Conservation (phyloP, 2,888 invertebrate genomes). For the Gnatocerus cornutus region DNA sequence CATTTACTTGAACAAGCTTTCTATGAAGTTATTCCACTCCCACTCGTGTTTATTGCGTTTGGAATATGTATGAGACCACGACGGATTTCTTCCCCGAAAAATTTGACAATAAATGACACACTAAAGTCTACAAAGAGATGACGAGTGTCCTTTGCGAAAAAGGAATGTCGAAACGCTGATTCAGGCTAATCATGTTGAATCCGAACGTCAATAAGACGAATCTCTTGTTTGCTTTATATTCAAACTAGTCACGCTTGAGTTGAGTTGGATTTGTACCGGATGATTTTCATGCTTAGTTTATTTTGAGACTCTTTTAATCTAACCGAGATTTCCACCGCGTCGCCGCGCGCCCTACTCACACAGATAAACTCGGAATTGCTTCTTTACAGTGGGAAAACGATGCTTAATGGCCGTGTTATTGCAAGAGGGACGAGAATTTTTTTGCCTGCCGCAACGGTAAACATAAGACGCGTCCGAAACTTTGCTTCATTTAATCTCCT, state of each 20-base stretch:
- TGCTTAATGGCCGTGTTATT: conserved; percentile 42
- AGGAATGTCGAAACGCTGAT: conserved; percentile 48
- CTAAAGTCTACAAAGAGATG: background rate
- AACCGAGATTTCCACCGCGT: conserved; percentile 31
- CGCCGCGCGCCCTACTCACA: conserved; percentile 26
- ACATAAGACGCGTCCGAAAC: background rate
- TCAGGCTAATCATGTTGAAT: conserved; percentile 54
- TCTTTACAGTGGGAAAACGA: conserved; percentile 33
- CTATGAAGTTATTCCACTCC: conserved; percentile 21
- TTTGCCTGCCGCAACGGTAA: background rate
- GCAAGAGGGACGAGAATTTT: conserved; percentile 3
- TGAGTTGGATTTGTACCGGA: conserved; percentile 50
- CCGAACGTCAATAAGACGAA: conserved; percentile 54
- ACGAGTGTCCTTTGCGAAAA: conserved; percentile 8
- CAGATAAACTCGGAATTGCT: conserved; percentile 45
- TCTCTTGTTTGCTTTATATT: conserved; percentile 54
- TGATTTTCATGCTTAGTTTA: conserved; percentile 55
- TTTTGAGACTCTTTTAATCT: conserved; percentile 51
- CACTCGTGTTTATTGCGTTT: conserved; percentile 26
- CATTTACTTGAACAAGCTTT: conserved; percentile 28
- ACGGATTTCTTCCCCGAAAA: background rate
- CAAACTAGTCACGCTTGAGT: conserved; percentile 55
- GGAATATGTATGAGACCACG: conserved; percentile 41
- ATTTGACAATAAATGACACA: too few relatives aligned
- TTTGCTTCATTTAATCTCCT: background rate